Conservation (phyloP, 2,797 vertebrate species). For the Mus spretus region DNA sequence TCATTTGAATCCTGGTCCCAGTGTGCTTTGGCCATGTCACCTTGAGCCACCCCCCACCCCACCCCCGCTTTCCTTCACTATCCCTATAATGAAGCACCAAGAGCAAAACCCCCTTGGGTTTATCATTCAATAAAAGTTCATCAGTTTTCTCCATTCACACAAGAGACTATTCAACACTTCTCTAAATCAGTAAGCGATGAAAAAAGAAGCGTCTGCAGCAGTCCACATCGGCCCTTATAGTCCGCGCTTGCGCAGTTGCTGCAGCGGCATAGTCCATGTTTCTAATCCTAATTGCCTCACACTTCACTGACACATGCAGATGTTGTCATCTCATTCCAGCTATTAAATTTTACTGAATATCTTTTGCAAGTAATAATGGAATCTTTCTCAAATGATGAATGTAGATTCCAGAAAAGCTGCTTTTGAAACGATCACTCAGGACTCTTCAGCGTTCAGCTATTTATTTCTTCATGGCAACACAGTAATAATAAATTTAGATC, state of each 20-base stretch:
- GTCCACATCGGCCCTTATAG: background rate
- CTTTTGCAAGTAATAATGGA: background rate
- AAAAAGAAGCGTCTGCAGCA: background rate
- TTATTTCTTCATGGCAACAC: background rate
- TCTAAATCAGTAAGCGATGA: conserved; percentile 3
- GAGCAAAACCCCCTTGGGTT: background rate
- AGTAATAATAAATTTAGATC: background rate
- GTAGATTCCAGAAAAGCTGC: background rate
- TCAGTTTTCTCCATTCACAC: conserved; percentile 1
- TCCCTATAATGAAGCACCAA: background rate
- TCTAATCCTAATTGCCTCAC: background rate
- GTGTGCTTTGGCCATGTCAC: background rate
- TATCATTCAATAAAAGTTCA: conserved; percentile 24
- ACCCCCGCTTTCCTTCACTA: background rate
- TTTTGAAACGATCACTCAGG: background rate
- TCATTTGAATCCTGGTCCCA: background rate
- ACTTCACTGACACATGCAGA: background rate
- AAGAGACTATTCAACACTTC: background rate
- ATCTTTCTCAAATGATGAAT: conserved; percentile 9
- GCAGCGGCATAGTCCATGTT: background rate
- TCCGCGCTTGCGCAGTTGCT: background rate
- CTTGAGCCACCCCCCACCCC: background rate
- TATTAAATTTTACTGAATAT: background rate
- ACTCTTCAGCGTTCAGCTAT: background rate
- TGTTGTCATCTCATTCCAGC: background rate